Percentiles rank a stretch among this genome's conserved stretches.
Evolutionary conservation across 2,113 vertebrate species (phyloP).

Genomic region (Tragelaphus imberbis): DNA sequence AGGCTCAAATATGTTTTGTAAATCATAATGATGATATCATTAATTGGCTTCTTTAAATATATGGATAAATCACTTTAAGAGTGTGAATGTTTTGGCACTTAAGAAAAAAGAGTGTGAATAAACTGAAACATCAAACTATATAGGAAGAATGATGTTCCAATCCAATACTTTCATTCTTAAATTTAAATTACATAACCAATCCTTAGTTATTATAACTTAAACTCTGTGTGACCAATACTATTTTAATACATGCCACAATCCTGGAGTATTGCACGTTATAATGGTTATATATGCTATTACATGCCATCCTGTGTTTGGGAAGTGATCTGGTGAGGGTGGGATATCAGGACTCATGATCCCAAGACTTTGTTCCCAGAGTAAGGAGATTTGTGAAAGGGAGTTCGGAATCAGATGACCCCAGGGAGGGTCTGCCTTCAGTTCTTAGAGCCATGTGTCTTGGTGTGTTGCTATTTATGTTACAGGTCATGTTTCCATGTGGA

Average conservation of each 20-base stretch:
- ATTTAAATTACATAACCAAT: background rate
- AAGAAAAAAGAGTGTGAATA: background rate
- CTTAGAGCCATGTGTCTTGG: background rate
- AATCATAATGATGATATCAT: background rate
- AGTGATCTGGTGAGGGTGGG: background rate
- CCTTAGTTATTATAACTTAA: constrained; percentile 17
- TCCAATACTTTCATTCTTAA: background rate
- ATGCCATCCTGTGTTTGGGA: background rate
- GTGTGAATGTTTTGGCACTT: background rate
- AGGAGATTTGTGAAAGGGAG: background rate
- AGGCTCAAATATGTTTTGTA: background rate
- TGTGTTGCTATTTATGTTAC: background rate
- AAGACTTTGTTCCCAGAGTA: background rate
- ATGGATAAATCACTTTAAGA: background rate
- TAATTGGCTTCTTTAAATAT: background rate
- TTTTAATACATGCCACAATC: background rate
- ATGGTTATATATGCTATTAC: background rate
- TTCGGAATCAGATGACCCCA: background rate
- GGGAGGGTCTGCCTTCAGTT: background rate
- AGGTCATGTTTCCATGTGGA: background rate
- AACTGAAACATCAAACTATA: background rate
- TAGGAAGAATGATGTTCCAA: background rate
- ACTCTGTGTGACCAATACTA: background rate
- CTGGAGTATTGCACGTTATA: background rate
- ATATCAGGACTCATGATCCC: background rate